These are phyloP conservation scores for Drosophila ochracea DNA, from an alignment of 2,888 invertebrate species.

Conservation along the genomic window DNA sequence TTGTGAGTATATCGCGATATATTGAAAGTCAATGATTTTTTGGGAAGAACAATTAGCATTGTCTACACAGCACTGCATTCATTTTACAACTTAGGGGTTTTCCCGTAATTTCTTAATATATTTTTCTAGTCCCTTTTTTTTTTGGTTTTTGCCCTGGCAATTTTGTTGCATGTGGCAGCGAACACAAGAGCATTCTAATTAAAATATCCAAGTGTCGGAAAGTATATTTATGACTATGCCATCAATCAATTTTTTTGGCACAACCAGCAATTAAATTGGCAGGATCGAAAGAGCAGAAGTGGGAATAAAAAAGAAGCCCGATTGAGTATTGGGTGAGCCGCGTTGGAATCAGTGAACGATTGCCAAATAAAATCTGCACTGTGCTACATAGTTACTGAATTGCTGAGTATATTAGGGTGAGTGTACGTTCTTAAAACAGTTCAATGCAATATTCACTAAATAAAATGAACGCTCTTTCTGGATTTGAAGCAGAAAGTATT, in stretches of 20 bases:
- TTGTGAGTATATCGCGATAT: neutral
- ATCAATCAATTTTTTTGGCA: slow-evolving; percentile 69
- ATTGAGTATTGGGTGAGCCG: slow-evolving; percentile 16
- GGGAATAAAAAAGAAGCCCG: slow-evolving; percentile 18
- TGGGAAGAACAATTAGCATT: neutral
- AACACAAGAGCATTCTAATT: slow-evolving; percentile 70
- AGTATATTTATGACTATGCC: slow-evolving; percentile 32
- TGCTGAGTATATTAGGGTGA: neutral
- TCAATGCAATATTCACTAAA: neutral
- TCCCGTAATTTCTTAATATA: neutral
- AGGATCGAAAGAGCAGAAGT: slow-evolving; percentile 9
- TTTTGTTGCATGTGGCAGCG: neutral
- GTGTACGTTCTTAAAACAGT: neutral
- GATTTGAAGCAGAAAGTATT: neutral
- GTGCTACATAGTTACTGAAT: neutral
- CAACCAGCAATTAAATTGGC: slow-evolving; percentile 48
- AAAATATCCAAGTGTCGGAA: slow-evolving; percentile 63
- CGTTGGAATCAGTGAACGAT: slow-evolving; percentile 48
- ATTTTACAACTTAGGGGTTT: neutral
- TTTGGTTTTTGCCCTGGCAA: neutral
- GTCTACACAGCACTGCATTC: neutral
- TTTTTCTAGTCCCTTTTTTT: neutral
- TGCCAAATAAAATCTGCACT: slow-evolving; percentile 33
- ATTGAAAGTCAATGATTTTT: neutral
- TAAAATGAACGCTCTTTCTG: no score